Evolutionary conservation across 2,113 vertebrate species (phyloP).

Genomic region (Sakesphorus luctuosus): DNA sequence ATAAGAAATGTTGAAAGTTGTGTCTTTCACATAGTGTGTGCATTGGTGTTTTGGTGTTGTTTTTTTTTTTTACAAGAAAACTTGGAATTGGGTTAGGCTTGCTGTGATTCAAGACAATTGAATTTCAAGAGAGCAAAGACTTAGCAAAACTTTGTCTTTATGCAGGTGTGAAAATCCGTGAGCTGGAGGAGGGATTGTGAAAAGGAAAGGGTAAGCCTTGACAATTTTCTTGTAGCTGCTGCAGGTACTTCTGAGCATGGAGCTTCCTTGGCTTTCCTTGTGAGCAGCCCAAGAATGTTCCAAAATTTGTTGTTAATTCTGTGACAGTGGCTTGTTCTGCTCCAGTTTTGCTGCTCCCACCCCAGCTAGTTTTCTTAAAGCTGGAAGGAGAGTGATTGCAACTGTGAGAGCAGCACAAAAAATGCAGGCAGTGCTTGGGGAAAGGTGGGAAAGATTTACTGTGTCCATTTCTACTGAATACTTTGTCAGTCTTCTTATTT

Average conservation of each 20-base stretch:
- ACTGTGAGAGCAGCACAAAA: not conserved
- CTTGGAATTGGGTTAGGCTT: not conserved
- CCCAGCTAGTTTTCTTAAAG: not conserved
- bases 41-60: not conserved
- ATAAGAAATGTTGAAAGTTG: not conserved
- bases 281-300: not conserved
- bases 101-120: not conserved
- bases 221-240: not conserved
- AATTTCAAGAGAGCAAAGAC: not conserved
- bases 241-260: not conserved
- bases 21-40: not conserved
- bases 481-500: not conserved
- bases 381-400: not conserved
- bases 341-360: not conserved
- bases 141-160: not conserved
- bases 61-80: not conserved
- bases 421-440: not conserved
- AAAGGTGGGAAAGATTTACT: not conserved
- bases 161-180: not conserved
- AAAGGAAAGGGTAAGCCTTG: not conserved
- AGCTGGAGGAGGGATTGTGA: not conserved
- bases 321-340: not conserved
- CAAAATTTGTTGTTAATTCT: not conserved
- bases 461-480: not conserved
- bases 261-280: not conserved